phyloP scores from a whole-genome alignment of 2,113 vertebrate species.

The Elanoides forficatus region DNA sequence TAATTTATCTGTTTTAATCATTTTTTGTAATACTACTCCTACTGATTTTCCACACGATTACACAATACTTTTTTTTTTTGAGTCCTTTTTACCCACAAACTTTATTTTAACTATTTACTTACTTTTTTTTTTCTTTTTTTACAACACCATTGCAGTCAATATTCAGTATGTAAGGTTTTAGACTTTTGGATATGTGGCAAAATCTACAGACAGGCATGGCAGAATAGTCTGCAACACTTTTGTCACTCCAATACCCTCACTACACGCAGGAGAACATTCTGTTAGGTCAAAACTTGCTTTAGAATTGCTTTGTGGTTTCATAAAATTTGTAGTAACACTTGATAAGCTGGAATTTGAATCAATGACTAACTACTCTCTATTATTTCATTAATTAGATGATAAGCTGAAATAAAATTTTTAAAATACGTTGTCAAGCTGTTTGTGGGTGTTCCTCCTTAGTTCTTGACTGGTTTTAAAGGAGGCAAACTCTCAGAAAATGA shows the following conservation, averaged over 20 bases:
- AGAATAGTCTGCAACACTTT: background rate
- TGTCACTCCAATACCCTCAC: background rate
- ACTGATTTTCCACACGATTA: background rate
- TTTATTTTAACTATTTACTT: background rate
- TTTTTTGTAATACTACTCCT: background rate
- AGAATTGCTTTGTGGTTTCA: background rate
- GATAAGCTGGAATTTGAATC: background rate
- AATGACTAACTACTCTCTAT: background rate
- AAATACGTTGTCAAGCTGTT: background rate
- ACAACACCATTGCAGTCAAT: background rate
- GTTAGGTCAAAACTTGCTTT: background rate
- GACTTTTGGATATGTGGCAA: background rate
- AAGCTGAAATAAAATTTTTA: background rate
- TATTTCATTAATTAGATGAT: background rate
- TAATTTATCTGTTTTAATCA: background rate
- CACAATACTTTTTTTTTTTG: background rate
- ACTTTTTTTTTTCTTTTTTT: no score
- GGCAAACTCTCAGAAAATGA: background rate
- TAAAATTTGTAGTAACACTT: background rate
- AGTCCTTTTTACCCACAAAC: background rate
- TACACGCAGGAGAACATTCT: background rate
- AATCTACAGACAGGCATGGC: background rate
- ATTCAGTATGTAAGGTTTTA: background rate
- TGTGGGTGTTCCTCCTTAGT: background rate
- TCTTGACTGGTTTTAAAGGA: background rate